Base-by-base conservation (phyloP, 2,113 vertebrate species). In the Baryphthengus martii region DNA sequence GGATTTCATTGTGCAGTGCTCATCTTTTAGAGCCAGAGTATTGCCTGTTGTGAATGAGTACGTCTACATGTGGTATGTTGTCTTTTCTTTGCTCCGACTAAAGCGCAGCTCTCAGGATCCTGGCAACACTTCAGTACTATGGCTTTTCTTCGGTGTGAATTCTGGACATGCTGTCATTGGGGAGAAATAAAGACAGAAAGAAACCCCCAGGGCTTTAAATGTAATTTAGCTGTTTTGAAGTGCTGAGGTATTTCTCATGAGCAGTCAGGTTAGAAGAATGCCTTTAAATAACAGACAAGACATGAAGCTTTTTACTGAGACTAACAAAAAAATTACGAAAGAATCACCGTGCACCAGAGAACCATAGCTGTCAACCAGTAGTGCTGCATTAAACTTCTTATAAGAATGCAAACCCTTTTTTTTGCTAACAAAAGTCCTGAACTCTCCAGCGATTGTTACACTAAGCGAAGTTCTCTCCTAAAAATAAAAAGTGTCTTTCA, bases 221-320 rank as follows among this genome's bases (percentile, higher is more conserved):
- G 15, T 40, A 84, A 82, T 93, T 95, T 29, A 85, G 20, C 35
- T 90, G 39, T 82, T 93, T 80, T 74, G 61, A 90, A 96, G 59
- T 56, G 65, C 49, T 71, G 44, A 90, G 59, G 73, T 90, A 91
- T 90, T 79, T 97, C 53, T 80, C 45, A 67, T 37, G 82, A 87
- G 29, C 10, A 20, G 39, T 77, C 67, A 75, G 53, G 85, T 82
- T 84, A 83, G 88, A 94, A 84, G 39, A 96, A 88, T 40, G 20
- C 33, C 53, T 16, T 53, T 75, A 95, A 95, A 85, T 94, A 85
- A 94, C 76, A 95, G 59, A 56, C 74, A 61, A 74, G 89, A 84
- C 77, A 81, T 83, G 53, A 42, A 62, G 44, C 21, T 49, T 96
- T 96, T 87, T 77, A 74, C 70, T 20, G 49, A 76, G 47, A 73